phyloP scores from a whole-genome alignment of 2,113 vertebrate genomes.

The Alosa alosa region DNA sequence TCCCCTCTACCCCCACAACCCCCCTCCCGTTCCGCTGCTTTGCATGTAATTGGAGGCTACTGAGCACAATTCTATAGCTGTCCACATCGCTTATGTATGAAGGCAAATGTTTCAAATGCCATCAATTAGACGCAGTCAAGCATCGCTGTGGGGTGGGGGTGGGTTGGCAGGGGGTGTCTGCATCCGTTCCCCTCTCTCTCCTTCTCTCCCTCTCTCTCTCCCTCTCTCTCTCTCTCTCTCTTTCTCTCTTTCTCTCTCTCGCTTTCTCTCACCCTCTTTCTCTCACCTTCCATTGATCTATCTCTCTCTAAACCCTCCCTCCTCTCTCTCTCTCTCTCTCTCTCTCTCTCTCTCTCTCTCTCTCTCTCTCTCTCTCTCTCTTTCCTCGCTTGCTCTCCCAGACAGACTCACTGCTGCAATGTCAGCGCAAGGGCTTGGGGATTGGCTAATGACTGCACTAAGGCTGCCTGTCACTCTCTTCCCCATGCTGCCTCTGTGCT shows the following conservation, averaged over 20 bases:
- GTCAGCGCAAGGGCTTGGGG: slow-evolving; percentile 22
- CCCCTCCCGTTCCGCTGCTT: not conserved
- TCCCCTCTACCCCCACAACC: slow-evolving; percentile 4
- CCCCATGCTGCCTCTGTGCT: too few species aligned
- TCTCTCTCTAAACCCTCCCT: not conserved
- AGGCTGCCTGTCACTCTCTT: too few species aligned
- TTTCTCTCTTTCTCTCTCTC: not conserved
- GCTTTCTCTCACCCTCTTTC: too few species aligned
- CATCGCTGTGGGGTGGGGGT: slow-evolving; percentile 47
- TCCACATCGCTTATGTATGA: slow-evolving; percentile 49
- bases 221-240: not conserved
- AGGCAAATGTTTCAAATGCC: slow-evolving; percentile 39
- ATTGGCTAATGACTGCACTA: not conserved
- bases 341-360: not conserved
- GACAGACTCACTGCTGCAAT: not conserved
- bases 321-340: too few species aligned
- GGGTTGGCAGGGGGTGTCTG: not conserved
- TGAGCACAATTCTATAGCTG: slow-evolving; percentile 46
- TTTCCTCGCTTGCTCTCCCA: not conserved
- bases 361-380: not conserved
- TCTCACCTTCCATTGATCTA: not conserved
- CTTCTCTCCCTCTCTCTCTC: not conserved
- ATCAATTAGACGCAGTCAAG: slow-evolving; percentile 46
- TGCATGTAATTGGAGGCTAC: slow-evolving; percentile 54
- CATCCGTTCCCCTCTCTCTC: not conserved